phyloP scores from a whole-genome alignment of 2,113 vertebrate species.

The Emydocephalus ijimae region DNA sequence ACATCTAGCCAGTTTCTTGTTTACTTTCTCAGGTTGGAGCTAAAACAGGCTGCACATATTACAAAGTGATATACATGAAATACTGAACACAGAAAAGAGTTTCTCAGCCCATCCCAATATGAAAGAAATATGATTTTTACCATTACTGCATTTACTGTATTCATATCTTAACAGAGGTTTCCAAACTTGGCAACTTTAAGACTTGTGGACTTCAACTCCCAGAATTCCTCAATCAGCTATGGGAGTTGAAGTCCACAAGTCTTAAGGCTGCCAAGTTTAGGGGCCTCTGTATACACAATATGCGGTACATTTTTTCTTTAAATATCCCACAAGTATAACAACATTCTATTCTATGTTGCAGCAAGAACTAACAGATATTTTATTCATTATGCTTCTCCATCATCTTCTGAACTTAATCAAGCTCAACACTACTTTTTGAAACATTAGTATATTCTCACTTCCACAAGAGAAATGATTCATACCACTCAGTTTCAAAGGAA shows the following conservation, averaged over 20 bases:
- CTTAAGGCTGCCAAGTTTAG: no score
- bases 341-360: slow-evolving; percentile 35
- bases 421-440: slow-evolving; percentile 60
- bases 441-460: slow-evolving; percentile 31
- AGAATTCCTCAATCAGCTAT: no score
- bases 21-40: slow-evolving; percentile 21
- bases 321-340: slow-evolving; percentile 43
- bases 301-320: slow-evolving; percentile 50
- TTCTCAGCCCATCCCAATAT: slow-evolving; percentile 50
- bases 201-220: no score
- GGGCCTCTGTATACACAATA: slow-evolving; percentile 21
- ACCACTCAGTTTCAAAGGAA: slow-evolving; percentile 58
- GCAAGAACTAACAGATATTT: slow-evolving; percentile 60
- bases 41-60: slow-evolving; percentile 17
- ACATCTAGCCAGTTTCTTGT: slow-evolving; percentile 22
- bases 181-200: no score
- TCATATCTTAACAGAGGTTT: slow-evolving; percentile 28
- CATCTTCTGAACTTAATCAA: slow-evolving; percentile 66
- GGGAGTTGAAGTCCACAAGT: no score
- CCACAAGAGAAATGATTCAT: slow-evolving; percentile 41
- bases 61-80: slow-evolving; percentile 9
- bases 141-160: slow-evolving; percentile 44
- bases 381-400: slow-evolving; percentile 65
- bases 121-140: slow-evolving; percentile 61
- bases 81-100: slow-evolving; percentile 2